phyloP scores from a whole-genome alignment of 1,140 invertebrate species.

The Drusus annulatus region DNA sequence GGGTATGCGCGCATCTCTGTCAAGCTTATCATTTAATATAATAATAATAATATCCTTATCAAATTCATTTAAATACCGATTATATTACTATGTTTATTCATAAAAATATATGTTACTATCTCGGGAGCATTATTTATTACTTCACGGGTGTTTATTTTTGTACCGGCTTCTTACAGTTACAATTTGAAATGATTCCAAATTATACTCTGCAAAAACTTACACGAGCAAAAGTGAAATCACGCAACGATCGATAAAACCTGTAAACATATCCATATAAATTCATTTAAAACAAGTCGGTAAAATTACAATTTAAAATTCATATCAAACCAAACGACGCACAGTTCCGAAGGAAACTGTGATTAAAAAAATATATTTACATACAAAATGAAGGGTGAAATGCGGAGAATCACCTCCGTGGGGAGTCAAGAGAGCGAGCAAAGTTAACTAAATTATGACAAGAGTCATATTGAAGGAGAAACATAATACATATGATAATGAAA shows the following conservation, averaged over 20 bases:
- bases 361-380: constrained; percentile 20
- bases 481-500: constrained; percentile 13
- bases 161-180: background rate
- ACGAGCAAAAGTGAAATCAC: background rate
- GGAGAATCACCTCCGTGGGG: background rate
- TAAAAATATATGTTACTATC: constrained; percentile 32
- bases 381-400: constrained; percentile 4
- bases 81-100: constrained; percentile 43
- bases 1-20: constrained; percentile 28
- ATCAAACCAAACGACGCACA: background rate
- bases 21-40: constrained; percentile 45
- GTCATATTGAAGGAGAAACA: constrained; percentile 8
- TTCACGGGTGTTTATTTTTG: background rate
- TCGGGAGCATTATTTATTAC: background rate
- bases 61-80: constrained; percentile 37
- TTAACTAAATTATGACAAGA: too few species aligned
- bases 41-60: constrained; percentile 42
- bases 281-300: constrained; percentile 8
- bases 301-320: constrained; percentile 3
- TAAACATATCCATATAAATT: constrained; percentile 12
- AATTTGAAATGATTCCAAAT: background rate
- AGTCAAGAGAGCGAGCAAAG: too few species aligned
- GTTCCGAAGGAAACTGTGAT: background rate
- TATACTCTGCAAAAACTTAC: background rate
- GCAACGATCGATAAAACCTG: background rate